Percentiles rank a stretch among this genome's conserved stretches.
phyloP scores from a whole-genome alignment of 92 coral and sea anemone genomes.

The Phenganax subtilis region DNA sequence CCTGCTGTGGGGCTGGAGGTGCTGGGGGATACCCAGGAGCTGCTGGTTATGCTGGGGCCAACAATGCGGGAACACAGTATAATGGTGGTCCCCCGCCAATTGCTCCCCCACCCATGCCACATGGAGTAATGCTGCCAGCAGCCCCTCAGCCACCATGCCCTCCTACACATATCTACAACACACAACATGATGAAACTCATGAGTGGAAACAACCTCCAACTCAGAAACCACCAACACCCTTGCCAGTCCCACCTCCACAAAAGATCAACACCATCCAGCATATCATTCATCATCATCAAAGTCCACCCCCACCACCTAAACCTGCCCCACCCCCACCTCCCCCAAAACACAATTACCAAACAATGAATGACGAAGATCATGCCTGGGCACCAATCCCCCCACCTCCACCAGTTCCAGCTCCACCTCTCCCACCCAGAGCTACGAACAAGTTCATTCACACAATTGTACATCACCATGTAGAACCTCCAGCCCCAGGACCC shows the following conservation, averaged over 20 bases:
- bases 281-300: conserved; percentile 38
- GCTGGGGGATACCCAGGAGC: conserved; percentile 6
- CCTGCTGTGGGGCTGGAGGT: conserved; percentile 26
- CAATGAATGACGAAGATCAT: conserved; percentile 35
- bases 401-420: conserved; percentile 38
- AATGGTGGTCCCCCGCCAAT: conserved; percentile 39
- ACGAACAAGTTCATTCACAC: conserved; percentile 29
- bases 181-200: conserved; percentile 39
- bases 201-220: conserved; percentile 35
- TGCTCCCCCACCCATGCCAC: conserved; percentile 40
- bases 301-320: conserved; percentile 41
- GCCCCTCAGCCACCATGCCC: conserved; percentile 37
- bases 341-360: conserved; percentile 27
- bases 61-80: background rate
- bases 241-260: conserved; percentile 31
- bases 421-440: conserved; percentile 34
- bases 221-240: conserved; percentile 6
- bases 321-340: conserved; percentile 43
- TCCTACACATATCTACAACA: conserved; percentile 39
- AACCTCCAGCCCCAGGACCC: conserved; percentile 38
- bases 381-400: conserved; percentile 46
- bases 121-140: conserved; percentile 37
- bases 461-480: conserved; percentile 38
- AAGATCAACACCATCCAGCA: conserved; percentile 38
- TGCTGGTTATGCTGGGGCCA: conserved; percentile 5